Base-by-base conservation (phyloP, 1,140 invertebrate genomes). In the Spodoptera litura region DNA sequence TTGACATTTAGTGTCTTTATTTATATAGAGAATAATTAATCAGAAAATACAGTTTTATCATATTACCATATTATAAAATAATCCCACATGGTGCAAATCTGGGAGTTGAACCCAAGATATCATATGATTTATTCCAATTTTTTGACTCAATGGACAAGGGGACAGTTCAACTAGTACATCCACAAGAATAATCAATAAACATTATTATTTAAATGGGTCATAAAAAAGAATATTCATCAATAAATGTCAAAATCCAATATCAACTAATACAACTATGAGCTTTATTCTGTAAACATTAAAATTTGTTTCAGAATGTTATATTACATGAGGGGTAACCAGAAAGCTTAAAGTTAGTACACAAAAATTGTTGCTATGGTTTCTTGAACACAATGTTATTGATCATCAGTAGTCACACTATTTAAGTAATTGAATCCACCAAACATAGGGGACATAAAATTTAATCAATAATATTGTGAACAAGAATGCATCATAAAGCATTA, bases 311-410 rank as follows among this genome's bases (percentile, higher is more conserved):
- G 25, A 31, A 59, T 27, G 6, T 4, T 64, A 35, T 35, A 44
- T 49, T 11, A 49, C 35, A 11, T 20, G n/a, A 38, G n/a, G 13
- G 61, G 38, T 38, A 64, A 64, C 15, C 61, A 64, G 44, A 49
- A 64, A 64, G 61, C 20, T 13, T 64, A 49, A 49, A 44, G 61
- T 20, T 35, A 61, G 58, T 31, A 61, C 27, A 44, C n/a, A 49
- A 49, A 64, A 35, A 10, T 15, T 20, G 61, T 64, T 49, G 61
- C 20, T 38, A 64, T 64, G 61, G 61, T 64, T 61, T 20, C 61
- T 15, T 25, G 15, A n/a, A 11, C 61, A 64, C 38, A 64, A 64
- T 64, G 25, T 49, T 64, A 64, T 64, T 64, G 61, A 64, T 49
- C 35, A 20, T 20, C 20, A 20, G 2, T 49, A 11, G 3, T n/a